phyloP scores from a whole-genome alignment of 1,140 invertebrate species.

The Conopomorpha cramerella region DNA sequence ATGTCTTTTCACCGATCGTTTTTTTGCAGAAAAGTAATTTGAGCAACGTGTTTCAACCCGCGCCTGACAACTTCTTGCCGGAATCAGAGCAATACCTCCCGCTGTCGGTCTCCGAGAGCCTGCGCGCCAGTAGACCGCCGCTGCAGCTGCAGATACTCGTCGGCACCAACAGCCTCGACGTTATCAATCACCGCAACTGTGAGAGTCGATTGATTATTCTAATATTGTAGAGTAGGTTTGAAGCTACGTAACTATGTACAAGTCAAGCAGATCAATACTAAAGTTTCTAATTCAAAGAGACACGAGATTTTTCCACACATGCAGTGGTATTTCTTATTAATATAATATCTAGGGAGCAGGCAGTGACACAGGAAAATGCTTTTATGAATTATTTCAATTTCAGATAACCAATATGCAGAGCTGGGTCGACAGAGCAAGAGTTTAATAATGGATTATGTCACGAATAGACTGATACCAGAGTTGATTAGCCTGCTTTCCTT shows the following conservation, averaged over 20 bases:
- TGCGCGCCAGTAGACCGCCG: conserved; percentile 44
- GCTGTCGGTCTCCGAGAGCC: conserved; percentile 38
- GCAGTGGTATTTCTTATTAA: too few relatives aligned
- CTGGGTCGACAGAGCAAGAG: conserved; percentile 12
- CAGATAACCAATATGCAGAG: conserved; percentile 18
- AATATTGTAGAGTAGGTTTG: conserved; percentile 2
- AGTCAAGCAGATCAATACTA: too few relatives aligned
- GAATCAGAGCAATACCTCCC: conserved; percentile 62
- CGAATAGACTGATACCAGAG: conserved; percentile 17
- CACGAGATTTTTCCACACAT: too few relatives aligned
- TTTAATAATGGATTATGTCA: conserved; percentile 17
- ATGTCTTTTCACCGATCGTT: too few relatives aligned
- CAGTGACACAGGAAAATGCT: too few relatives aligned
- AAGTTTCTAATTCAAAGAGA: too few relatives aligned
- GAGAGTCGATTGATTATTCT: neutral
- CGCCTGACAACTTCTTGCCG: conserved; percentile 62
- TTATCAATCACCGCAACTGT: conserved; percentile 54
- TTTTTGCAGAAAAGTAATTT: conserved; percentile 58
- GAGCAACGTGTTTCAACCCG: conserved; percentile 60
- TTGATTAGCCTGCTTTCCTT: conserved; percentile 20
- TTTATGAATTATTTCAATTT: conserved; percentile 8
- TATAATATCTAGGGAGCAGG: too few relatives aligned
- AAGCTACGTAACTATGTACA: neutral
- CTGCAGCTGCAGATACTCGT: conserved; percentile 60
- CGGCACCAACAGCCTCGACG: conserved; percentile 65